Percentiles rank a stretch among this genome's conserved stretches.
Evolutionary conservation across 2,797 vertebrate genomes (phyloP).

Genomic region (Pseudochirops cupreus): DNA sequence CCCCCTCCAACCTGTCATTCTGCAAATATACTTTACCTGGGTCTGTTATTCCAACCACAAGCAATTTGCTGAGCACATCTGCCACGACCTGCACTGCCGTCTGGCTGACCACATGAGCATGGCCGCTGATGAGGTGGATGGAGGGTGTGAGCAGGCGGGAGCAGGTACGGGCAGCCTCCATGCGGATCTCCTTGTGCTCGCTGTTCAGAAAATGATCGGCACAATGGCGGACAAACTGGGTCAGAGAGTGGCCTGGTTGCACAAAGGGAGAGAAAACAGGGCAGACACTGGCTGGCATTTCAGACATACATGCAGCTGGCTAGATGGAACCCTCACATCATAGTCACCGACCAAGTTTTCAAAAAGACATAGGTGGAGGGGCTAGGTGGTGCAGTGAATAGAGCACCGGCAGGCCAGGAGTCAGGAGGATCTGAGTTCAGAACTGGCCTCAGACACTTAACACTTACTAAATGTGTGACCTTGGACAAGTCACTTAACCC

Average conservation of each 20-base stretch:
- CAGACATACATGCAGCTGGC: neutral
- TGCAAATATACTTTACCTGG: slow-evolving; percentile 88
- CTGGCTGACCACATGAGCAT: slow-evolving; percentile 96
- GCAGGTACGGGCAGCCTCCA: slow-evolving; percentile 98
- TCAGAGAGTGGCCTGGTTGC: slow-evolving; percentile 94
- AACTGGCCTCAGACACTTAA: too few relatives aligned
- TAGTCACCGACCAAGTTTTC: neutral
- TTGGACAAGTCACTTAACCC: too few relatives aligned
- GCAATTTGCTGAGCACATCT: slow-evolving; percentile 97
- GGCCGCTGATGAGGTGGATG: slow-evolving; percentile 96
- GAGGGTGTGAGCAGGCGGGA: slow-evolving; percentile 97
- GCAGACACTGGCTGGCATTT: neutral
- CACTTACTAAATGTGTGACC: too few relatives aligned
- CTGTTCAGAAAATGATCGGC: slow-evolving; percentile 99
- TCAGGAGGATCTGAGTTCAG: too few relatives aligned
- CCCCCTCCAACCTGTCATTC: neutral
- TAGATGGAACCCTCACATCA: neutral
- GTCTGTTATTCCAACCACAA: slow-evolving; percentile 98
- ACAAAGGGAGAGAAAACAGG: slow-evolving; percentile 36
- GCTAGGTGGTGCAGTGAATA: too few relatives aligned
- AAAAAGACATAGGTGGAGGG: neutral
- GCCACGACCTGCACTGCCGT: slow-evolving; percentile 98
- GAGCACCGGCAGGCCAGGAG: too few relatives aligned
- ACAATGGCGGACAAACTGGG: slow-evolving; percentile 98
- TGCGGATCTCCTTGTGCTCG: slow-evolving; percentile 99